Percentiles rank a stretch among this genome's conserved stretches.
These are phyloP conservation scores for Mastomys natalensis DNA, from an alignment of 2,113 vertebrate species.

Conservation along the genomic window DNA sequence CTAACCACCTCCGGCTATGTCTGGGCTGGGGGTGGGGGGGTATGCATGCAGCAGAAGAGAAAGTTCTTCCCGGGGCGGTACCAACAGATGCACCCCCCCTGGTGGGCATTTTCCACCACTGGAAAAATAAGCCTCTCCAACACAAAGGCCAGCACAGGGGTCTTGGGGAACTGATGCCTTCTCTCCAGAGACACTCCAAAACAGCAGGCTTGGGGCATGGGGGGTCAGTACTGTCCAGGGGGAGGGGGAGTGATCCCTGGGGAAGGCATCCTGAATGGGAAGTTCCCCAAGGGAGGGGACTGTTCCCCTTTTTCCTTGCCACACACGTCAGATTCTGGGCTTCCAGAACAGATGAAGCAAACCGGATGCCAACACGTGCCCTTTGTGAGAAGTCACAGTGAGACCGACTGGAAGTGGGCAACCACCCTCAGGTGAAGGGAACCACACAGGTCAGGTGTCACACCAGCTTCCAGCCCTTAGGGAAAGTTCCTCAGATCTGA, in stretches of 20 bases:
- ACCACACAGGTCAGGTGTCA: not conserved
- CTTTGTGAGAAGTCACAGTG: accelerated
- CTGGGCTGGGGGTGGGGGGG: accelerated
- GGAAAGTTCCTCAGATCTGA: not conserved
- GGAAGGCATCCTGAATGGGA: not conserved
- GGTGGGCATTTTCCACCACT: not conserved
- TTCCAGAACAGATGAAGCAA: not conserved
- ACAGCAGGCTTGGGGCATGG: not conserved
- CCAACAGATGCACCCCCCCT: not conserved
- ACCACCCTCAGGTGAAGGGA: not conserved
- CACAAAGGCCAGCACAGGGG: not conserved
- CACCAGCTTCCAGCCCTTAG: not conserved
- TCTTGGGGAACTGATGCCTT: not conserved
- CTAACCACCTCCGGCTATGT: not conserved
- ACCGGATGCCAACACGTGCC: not conserved
- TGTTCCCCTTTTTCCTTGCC: not conserved
- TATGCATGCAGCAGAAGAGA: not conserved
- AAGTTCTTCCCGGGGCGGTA: not conserved
- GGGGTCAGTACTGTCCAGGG: not conserved
- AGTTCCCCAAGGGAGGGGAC: not conserved
- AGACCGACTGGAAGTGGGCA: not conserved
- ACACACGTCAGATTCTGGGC: not conserved
- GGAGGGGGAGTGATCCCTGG: not conserved
- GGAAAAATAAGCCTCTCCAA: not conserved
- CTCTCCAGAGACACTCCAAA: not conserved